Evolutionary conservation across 1,140 invertebrate genomes (phyloP), one percentile per base, ranked within the genome.

Genomic region (Ylistrum balloti): DNA sequence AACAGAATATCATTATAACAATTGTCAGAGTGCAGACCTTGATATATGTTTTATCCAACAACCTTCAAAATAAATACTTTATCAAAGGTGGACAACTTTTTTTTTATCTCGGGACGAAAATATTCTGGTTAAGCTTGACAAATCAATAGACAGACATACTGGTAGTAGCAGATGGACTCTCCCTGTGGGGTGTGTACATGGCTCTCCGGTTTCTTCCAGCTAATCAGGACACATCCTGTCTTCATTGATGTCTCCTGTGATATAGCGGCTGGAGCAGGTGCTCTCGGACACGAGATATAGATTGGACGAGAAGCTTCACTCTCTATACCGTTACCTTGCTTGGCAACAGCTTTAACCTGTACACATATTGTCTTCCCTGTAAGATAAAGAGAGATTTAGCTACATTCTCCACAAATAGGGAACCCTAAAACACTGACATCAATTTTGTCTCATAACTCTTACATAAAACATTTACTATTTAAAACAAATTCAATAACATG

Each of bases 191-290:
- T 34, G 86, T 34, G 33, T 87, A 87, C 38, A 35, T n/a, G 38
- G 11, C 93, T 93, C 13, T 93, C 89, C 0, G 95, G 95, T 89
- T 94, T 95, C 38, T 95, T 93, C 96, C 96, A 96, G 17, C 94
- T 94, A 28, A 96, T 93, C 1, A 96, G 91, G 1, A 95, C 96
- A 90, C 94, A 95, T 5, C 96, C 95, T 33, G 92, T 92, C 88
- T 96, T 95, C 90, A 94, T 95, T 9, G 95, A 95, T 22, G 96
- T 95, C 87, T 96, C 94, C 91, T 96, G 94, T 33, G 93, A 91
- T 11, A 96, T 94, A 22, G 91, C 41, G 10, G 95, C 94, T 0
- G 93, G 88, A 74, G 93, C 91, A 17, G 96, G 96, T 86, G 92
- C 91, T 11, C 90, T 41, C 11, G 96, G 96, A 93, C 96, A 96